Conservation (phyloP, 2,113 vertebrate genomes). For the Gymnogyps californianus region DNA sequence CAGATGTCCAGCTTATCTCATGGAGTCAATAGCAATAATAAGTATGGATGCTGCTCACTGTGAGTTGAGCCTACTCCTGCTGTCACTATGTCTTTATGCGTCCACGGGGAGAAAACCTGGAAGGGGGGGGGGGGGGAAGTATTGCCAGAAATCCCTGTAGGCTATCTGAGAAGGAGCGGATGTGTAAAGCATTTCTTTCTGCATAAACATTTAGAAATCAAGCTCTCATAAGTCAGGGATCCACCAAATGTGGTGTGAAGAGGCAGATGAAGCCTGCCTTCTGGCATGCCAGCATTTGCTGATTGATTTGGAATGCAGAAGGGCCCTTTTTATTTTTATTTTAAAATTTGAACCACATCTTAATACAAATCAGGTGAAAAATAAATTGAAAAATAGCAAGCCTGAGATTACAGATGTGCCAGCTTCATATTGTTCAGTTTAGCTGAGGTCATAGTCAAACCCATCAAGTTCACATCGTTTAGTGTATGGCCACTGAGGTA, state of each 20-base stretch:
- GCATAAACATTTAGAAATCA: slow-evolving; percentile 60
- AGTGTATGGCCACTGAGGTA: slow-evolving; percentile 21
- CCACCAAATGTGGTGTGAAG: slow-evolving; percentile 49
- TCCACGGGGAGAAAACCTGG: slow-evolving; percentile 40
- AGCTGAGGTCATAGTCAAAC: slow-evolving; percentile 38
- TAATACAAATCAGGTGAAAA: slow-evolving; percentile 62
- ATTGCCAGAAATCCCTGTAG: slow-evolving; percentile 32
- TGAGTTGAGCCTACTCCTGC: not conserved
- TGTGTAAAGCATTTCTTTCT: slow-evolving; percentile 62
- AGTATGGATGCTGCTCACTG: not conserved
- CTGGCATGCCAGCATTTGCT: slow-evolving; percentile 22
- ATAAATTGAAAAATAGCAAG: slow-evolving; percentile 52
- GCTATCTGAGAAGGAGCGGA: slow-evolving; percentile 36
- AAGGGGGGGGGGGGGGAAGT: not conserved
- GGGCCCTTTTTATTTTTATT: slow-evolving; percentile 38
- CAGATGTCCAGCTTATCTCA: slow-evolving; percentile 41
- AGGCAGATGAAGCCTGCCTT: slow-evolving; percentile 60
- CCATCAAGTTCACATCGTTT: slow-evolving; percentile 42
- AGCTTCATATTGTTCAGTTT: slow-evolving; percentile 35
- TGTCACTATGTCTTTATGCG: slow-evolving; percentile 46
- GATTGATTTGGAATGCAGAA: slow-evolving; percentile 33
- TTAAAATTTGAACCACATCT: slow-evolving; percentile 55
- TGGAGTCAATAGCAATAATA: slow-evolving; percentile 33
- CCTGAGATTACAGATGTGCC: slow-evolving; percentile 35
- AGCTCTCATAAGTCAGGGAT: slow-evolving; percentile 56